Base-by-base conservation (phyloP, 1,140 invertebrate genomes). In the Hetaerina americana region DNA sequence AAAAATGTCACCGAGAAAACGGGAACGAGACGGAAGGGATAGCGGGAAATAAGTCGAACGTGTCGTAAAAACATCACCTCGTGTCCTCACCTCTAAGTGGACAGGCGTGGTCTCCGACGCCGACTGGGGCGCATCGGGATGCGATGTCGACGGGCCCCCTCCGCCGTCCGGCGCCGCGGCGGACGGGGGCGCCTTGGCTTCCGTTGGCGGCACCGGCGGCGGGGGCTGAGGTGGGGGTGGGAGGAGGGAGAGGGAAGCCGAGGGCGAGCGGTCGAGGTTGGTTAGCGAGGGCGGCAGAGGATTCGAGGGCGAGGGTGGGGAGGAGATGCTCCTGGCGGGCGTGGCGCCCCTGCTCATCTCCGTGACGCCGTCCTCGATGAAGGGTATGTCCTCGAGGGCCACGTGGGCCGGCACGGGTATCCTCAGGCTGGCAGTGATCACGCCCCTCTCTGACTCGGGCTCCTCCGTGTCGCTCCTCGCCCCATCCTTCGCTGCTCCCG, bases 371-470 rank as follows among this genome's bases (percentile, higher is more conserved):
- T 91, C 89, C 76, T 90, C 89, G 76, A 90, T 90, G 74, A 84
- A 91, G 40, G 89, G 89, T 81, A 90, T 90, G 80, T 90, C 87
- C 75, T 89, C 86, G 70, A 87, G 78, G 73, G 84, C 85, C 22
- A 85, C 77, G 49, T 80, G 76, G 22, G 80, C 77, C 74, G 85
- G 81, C 81, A 88, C 82, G 0, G 90, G 89, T 78, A 93, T 91
- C 73, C 89, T 91, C 5, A 94, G 83, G 75, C 89, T 92, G 0
- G 91, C 92, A 0, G 90, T 92, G 74, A 94, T 91, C 5, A 93
- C 87, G 77, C 88, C 87, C 76, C 6, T 75, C 74, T 71, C 27
- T 0, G 71, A 28, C 26, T 69, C 66, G 12, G 5, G 57, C 31
- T 22, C 68, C 71, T 71, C 27, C 70, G 73, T 67, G 66, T 70